Evolutionary conservation across 2,888 invertebrate species (phyloP).

Genomic region (Epistrophella euchroma): DNA sequence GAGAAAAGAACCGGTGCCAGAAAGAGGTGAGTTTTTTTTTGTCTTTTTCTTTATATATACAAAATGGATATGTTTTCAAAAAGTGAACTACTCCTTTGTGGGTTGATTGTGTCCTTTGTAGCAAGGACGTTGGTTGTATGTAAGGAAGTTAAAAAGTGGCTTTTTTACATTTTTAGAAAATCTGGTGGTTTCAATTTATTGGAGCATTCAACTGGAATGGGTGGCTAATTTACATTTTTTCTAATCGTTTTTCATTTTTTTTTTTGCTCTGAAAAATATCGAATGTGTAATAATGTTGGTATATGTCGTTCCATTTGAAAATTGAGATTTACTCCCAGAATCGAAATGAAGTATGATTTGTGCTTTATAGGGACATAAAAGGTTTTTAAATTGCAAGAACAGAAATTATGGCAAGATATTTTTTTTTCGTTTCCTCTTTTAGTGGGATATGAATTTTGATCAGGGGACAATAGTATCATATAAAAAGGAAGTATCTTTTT

Average conservation of each 20-base stretch:
- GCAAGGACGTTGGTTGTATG: constrained; percentile 4
- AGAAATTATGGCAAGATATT: constrained; percentile 45
- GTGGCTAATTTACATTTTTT: constrained; percentile 72
- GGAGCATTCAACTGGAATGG: constrained; percentile 54
- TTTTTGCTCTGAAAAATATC: background rate
- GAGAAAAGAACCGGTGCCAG: constrained; percentile 78
- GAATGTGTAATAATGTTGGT: background rate
- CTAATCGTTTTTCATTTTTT: constrained; percentile 59
- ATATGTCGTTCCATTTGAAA: constrained; percentile 15
- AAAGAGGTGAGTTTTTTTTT: constrained; percentile 77
- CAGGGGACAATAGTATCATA: constrained; percentile 28
- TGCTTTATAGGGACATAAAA: constrained; percentile 64
- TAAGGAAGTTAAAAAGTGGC: constrained; percentile 15
- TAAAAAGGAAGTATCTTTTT: background rate
- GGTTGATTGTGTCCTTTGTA: background rate
- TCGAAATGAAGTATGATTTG: constrained; percentile 62
- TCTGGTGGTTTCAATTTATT: constrained; percentile 52
- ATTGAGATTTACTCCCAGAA: constrained; percentile 50
- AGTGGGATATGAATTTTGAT: constrained; percentile 21
- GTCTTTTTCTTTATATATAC: background rate
- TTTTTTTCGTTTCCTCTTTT: background rate
- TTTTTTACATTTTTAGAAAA: constrained; percentile 9
- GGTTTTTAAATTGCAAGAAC: constrained; percentile 40
- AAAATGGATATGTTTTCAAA: background rate
- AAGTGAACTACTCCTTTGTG: background rate